A percentile compares a stretch with the other conserved stretches of the same genome.
Evolutionary conservation across 2,888 invertebrate species (phyloP).

Genomic region (Plebejus argus): DNA sequence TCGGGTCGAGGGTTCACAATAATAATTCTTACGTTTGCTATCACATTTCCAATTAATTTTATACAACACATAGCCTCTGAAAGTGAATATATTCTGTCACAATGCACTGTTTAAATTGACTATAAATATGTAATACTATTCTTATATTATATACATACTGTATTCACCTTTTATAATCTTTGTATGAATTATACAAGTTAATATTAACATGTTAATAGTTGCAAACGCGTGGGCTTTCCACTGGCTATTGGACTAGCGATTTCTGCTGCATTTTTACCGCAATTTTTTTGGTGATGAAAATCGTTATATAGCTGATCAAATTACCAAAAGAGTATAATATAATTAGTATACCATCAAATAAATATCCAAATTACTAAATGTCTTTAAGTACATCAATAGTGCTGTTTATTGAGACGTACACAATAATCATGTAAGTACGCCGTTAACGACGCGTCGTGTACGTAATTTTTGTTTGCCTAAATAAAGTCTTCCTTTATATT

Average conservation of each 20-base stretch:
- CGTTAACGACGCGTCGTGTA: background rate
- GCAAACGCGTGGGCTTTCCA: background rate
- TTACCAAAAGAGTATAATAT: no score
- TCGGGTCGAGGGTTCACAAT: background rate
- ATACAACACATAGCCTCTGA: conserved; percentile 29
- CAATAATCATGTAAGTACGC: background rate
- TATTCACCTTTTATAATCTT: conserved; percentile 7
- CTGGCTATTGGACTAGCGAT: background rate
- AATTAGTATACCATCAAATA: background rate
- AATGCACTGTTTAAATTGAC: conserved; percentile 29
- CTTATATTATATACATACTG: conserved; percentile 41
- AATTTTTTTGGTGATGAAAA: no score
- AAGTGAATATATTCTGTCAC: conserved; percentile 10
- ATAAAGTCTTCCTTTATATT: no score
- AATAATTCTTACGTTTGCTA: conserved; percentile 26
- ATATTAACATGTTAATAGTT: background rate
- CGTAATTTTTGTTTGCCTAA: no score
- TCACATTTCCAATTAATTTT: conserved; percentile 24
- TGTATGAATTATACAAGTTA: background rate
- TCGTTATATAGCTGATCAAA: no score
- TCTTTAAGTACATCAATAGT: background rate
- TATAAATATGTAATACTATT: conserved; percentile 34
- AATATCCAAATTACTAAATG: background rate
- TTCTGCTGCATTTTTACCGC: background rate
- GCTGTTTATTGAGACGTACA: background rate